Conservation (phyloP, 2,113 vertebrate species). For the Dolichotis patagonum region DNA sequence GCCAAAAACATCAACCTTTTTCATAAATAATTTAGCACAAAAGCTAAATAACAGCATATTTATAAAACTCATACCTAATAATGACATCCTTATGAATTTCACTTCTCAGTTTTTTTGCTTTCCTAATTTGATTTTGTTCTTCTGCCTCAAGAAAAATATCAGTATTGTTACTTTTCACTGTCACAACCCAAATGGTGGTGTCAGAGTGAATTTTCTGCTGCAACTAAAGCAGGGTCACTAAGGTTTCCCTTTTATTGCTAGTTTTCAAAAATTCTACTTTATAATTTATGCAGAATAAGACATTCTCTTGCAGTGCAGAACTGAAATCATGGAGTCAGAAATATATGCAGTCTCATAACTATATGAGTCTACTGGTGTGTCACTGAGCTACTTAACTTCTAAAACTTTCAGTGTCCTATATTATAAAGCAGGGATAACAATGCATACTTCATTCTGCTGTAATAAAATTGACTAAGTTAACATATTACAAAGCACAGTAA, state of each 20-base stretch:
- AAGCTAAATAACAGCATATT: not conserved
- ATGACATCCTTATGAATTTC: not conserved
- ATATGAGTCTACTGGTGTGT: not conserved
- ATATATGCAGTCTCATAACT: not conserved
- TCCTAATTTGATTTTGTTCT: not conserved
- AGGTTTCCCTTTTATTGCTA: not conserved
- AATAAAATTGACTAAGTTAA: not conserved
- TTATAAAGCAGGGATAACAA: not conserved
- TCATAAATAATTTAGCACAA: not conserved
- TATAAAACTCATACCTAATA: not conserved
- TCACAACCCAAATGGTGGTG: not conserved
- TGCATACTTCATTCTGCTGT: not conserved
- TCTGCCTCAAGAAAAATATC: not conserved
- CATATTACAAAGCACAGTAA: not conserved
- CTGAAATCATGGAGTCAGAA: not conserved
- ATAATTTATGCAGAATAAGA: not conserved
- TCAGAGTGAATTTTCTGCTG: not conserved
- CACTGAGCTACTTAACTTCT: not conserved
- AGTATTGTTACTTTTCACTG: not conserved
- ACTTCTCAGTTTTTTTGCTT: not conserved
- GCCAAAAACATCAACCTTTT: not conserved
- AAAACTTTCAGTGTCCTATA: not conserved
- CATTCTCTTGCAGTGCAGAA: not conserved
- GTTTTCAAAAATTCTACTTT: not conserved
- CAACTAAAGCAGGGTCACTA: not conserved